A percentile compares a stretch with the other conserved stretches of the same genome.
phyloP scores from a whole-genome alignment of 2,797 vertebrate species.

The Dicrostonyx torquatus region DNA sequence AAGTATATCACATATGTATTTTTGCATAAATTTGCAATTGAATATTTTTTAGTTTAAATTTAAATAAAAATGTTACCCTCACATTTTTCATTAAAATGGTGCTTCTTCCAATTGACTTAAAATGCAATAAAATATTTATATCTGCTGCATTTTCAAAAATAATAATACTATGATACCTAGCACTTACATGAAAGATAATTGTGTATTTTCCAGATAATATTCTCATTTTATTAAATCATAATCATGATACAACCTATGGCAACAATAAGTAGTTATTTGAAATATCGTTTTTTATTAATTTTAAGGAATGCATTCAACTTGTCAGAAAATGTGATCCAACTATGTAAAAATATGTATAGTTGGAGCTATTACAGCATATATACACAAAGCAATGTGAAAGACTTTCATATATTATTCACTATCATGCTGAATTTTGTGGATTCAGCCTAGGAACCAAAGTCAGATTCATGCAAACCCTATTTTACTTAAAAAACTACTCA shows the following conservation, averaged over 20 bases:
- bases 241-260: neutral
- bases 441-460: neutral
- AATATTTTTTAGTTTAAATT: constrained; percentile 28
- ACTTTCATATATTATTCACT: constrained; percentile 42
- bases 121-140: constrained; percentile 38
- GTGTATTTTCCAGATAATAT: neutral
- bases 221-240: constrained; percentile 12
- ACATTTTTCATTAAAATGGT: constrained; percentile 13
- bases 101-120: constrained; percentile 2
- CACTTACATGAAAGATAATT: constrained; percentile 23
- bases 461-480: neutral
- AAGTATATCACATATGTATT: neutral
- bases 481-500: constrained; percentile 9
- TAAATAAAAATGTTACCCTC: neutral
- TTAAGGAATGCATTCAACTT: neutral
- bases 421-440: constrained; percentile 41
- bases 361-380: neutral
- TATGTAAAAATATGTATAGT: neutral
- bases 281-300: neutral
- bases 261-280: constrained; percentile 28
- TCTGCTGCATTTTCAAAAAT: constrained; percentile 74
- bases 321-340: neutral
- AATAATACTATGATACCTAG: constrained; percentile 11
- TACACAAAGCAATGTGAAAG: neutral
- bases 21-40: too few species aligned